Conservation (phyloP, 2,888 invertebrate species). For the Ormyrus thymus region DNA sequence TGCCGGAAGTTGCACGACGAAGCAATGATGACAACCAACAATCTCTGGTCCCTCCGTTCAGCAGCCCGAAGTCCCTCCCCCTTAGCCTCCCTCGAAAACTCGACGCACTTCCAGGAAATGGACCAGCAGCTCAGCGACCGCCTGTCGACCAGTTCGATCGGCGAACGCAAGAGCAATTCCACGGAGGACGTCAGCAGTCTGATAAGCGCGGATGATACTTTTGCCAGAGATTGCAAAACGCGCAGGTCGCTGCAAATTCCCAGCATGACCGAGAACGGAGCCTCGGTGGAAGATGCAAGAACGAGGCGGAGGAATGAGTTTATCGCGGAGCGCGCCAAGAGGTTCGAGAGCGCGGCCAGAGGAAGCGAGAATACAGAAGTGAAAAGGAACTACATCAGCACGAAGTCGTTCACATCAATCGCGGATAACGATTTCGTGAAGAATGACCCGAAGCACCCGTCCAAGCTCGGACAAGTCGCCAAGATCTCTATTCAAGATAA, state of each 20-base stretch:
- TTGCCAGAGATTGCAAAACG: slow-evolving; percentile 81
- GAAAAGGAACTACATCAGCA: slow-evolving; percentile 25
- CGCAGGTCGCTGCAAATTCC: slow-evolving; percentile 82
- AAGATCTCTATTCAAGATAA: slow-evolving; percentile 27
- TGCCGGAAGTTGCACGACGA: slow-evolving; percentile 76
- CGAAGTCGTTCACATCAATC: slow-evolving; percentile 44
- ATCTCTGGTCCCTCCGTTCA: slow-evolving; percentile 19
- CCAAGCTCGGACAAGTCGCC: slow-evolving; percentile 31
- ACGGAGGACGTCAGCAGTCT: slow-evolving; percentile 71
- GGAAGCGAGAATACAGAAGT: not conserved
- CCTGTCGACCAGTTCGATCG: slow-evolving; percentile 6
- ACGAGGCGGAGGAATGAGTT: slow-evolving; percentile 20
- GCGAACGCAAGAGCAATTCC: slow-evolving; percentile 71
- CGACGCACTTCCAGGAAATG: not conserved
- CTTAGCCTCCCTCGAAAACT: slow-evolving; percentile 11
- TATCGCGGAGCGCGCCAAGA: slow-evolving; percentile 43
- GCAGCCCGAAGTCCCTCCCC: slow-evolving; percentile 43
- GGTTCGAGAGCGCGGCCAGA: slow-evolving; percentile 19
- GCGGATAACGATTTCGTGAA: slow-evolving; percentile 54
- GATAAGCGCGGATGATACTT: slow-evolving; percentile 71
- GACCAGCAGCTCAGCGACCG: not conserved
- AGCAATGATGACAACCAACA: slow-evolving; percentile 70
- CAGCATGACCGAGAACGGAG: slow-evolving; percentile 26
- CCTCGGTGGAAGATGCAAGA: not conserved
- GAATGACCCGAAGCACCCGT: slow-evolving; percentile 52